These are phyloP conservation scores for Beris morrisii DNA, from an alignment of 2,888 invertebrate genomes.

Conservation along the genomic window DNA sequence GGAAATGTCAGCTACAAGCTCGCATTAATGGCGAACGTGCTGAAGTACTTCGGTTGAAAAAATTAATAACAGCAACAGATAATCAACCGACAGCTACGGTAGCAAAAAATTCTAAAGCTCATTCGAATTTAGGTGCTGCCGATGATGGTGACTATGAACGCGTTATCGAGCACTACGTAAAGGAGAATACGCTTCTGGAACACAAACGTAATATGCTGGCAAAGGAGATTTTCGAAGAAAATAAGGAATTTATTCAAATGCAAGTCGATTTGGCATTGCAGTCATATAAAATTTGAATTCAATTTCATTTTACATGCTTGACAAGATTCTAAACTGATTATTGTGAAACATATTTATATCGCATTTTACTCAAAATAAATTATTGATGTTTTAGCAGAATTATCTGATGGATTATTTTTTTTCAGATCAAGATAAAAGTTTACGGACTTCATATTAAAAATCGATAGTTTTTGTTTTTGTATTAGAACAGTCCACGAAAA, in stretches of 20 bases:
- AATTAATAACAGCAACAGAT: constrained; percentile 55
- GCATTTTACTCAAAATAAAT: no score
- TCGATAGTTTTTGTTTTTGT: no score
- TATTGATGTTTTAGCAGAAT: no score
- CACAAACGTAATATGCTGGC: constrained; percentile 68
- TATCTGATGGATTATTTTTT: no score
- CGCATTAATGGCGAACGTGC: constrained; percentile 73
- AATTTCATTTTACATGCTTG: no score
- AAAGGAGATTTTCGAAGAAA: constrained; percentile 72
- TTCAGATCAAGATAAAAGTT: no score
- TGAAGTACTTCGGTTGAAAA: constrained; percentile 68
- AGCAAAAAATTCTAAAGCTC: constrained; percentile 23
- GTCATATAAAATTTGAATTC: constrained; percentile 22
- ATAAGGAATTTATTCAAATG: constrained; percentile 70
- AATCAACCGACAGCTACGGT: constrained; percentile 51
- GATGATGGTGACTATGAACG: constrained; percentile 56
- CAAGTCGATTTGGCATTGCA: constrained; percentile 65
- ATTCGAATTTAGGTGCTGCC: constrained; percentile 5
- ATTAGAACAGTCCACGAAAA: no score
- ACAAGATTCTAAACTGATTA: no score
- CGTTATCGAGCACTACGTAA: constrained; percentile 59
- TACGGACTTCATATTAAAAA: no score
- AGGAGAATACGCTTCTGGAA: constrained; percentile 69
- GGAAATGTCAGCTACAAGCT: constrained; percentile 69
- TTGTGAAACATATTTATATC: no score